A percentile compares a stretch with the other conserved stretches of the same genome.
These are phyloP conservation scores for Zoanthus sociatus DNA, from an alignment of 92 coral and sea anemone genomes.

Conservation along the genomic window DNA sequence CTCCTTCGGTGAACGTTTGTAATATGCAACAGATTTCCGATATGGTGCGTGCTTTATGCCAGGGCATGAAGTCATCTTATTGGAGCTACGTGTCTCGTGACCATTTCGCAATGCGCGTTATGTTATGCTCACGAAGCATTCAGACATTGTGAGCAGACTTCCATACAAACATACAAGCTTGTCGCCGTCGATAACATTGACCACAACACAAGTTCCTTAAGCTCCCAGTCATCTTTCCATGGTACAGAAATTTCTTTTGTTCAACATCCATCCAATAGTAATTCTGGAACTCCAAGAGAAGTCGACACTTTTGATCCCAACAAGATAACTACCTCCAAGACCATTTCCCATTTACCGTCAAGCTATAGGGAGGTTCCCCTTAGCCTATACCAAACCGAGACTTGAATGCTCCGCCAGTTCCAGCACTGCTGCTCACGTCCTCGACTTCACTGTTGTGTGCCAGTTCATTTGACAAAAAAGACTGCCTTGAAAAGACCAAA, in stretches of 20 bases:
- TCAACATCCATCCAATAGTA: background rate
- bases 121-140: too few relatives aligned
- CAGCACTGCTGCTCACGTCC: background rate
- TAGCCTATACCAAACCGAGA: background rate
- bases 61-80: too few relatives aligned
- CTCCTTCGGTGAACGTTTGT: too few relatives aligned
- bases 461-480: background rate
- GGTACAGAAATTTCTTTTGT: background rate
- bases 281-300: background rate
- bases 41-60: too few relatives aligned
- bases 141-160: too few relatives aligned
- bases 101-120: too few relatives aligned
- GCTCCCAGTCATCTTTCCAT: background rate
- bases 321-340: background rate
- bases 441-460: background rate
- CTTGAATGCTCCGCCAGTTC: background rate
- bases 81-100: too few relatives aligned
- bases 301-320: background rate
- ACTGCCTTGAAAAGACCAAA: background rate
- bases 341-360: background rate
- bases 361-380: background rate
- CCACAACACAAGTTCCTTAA: background rate
- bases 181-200: slow-evolving; percentile 43
- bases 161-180: too few relatives aligned
- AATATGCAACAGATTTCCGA: too few relatives aligned